These are phyloP conservation scores for Pempheris klunzingeri DNA, from an alignment of 2,797 vertebrate genomes.

Conservation along the genomic window DNA sequence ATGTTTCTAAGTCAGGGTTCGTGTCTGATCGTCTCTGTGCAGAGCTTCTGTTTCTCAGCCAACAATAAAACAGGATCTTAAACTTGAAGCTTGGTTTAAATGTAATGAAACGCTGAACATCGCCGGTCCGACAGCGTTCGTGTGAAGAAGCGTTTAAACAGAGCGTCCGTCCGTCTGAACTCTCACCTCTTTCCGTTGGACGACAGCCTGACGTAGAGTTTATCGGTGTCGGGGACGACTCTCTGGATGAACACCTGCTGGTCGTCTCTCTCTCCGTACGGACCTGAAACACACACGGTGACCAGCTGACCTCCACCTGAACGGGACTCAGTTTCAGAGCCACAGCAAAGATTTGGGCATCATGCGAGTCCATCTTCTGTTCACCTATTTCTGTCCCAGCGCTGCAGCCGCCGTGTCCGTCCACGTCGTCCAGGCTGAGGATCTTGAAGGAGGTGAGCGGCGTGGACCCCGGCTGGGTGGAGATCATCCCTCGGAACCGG, in stretches of 20 bases:
- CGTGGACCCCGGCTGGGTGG: conserved; percentile 94
- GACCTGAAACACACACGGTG: conserved; percentile 79
- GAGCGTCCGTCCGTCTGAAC: too few species aligned
- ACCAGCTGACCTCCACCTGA: conserved; percentile 73
- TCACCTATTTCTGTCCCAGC: conserved; percentile 93
- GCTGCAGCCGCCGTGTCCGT: conserved; percentile 90
- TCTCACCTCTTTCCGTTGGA: conserved; percentile 92
- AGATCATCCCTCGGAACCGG: conserved; percentile 94
- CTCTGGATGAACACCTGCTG: conserved; percentile 96
- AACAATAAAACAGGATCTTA: too few species aligned
- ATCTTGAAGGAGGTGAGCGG: conserved; percentile 94
- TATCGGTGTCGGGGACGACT: conserved; percentile 91
- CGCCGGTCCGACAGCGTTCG: too few species aligned
- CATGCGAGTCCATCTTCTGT: too few species aligned
- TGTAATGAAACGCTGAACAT: too few species aligned
- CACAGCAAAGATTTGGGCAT: too few species aligned
- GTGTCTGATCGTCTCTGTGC: too few species aligned
- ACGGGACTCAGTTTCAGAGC: too few species aligned
- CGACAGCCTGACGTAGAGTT: conserved; percentile 92
- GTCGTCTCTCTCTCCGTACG: conserved; percentile 92
- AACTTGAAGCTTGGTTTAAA: too few species aligned
- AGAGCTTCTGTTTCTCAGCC: too few species aligned
- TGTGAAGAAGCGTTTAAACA: too few species aligned
- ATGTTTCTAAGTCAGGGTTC: too few species aligned
- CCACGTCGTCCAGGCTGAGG: conserved; percentile 89